A percentile compares a stretch with the other conserved stretches of the same genome.
phyloP scores from a whole-genome alignment of 2,797 vertebrate genomes.

The Amblyraja radiata region DNA sequence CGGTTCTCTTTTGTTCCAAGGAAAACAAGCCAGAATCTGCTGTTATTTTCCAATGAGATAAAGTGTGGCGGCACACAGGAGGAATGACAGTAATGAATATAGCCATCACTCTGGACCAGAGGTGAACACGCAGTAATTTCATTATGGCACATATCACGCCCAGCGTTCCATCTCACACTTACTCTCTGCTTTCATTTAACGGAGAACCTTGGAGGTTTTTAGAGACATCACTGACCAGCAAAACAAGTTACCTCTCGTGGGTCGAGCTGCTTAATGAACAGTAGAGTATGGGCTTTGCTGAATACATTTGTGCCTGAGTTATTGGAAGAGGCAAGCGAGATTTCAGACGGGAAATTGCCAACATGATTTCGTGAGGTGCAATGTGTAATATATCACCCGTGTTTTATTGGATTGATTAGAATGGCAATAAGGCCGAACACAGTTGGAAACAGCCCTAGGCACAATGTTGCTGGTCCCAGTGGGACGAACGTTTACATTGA shows the following conservation, averaged over 20 bases:
- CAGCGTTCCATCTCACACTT: neutral
- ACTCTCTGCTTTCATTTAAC: neutral
- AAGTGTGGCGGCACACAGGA: neutral
- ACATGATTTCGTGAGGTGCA: constrained; percentile 41
- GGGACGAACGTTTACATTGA: constrained; percentile 21
- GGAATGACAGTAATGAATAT: constrained; percentile 16
- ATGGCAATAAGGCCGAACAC: constrained; percentile 13
- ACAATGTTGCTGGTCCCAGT: neutral
- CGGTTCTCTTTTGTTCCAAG: too few species aligned
- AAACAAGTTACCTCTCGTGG: too few species aligned
- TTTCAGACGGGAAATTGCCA: neutral
- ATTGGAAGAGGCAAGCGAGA: neutral
- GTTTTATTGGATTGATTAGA: constrained; percentile 41
- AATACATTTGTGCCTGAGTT: constrained; percentile 1
- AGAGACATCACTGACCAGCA: neutral
- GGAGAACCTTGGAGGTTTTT: neutral
- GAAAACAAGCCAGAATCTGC: too few species aligned
- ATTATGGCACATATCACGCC: neutral
- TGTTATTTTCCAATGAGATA: neutral
- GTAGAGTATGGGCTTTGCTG: neutral
- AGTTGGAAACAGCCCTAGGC: neutral
- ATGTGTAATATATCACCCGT: constrained; percentile 41
- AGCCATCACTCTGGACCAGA: neutral
- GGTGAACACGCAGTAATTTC: neutral
- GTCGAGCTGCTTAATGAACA: neutral